These are phyloP conservation scores for Diachrysia chrysitis DNA, from an alignment of 2,888 invertebrate genomes.

Conservation along the genomic window DNA sequence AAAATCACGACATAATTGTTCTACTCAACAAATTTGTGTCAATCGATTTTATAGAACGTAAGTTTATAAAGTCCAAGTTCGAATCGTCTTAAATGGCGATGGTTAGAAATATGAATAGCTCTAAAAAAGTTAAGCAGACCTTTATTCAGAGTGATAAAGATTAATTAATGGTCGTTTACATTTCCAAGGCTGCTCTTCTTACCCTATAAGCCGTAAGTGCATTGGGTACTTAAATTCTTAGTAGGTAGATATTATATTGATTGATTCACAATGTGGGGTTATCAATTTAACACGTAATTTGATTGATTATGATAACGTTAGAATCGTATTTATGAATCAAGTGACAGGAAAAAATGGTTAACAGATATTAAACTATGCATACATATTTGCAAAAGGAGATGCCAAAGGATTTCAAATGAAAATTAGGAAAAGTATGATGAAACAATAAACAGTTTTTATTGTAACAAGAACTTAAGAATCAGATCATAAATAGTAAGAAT, in stretches of 20 bases:
- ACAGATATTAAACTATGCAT: too few relatives aligned
- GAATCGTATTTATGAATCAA: neutral
- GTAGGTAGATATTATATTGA: neutral
- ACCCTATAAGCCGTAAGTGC: neutral
- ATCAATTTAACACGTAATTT: neutral
- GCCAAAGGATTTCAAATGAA: too few relatives aligned
- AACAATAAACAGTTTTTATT: too few relatives aligned
- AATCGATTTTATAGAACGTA: conserved; percentile 2
- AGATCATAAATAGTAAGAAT: neutral
- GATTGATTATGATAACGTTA: neutral
- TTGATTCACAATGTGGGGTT: neutral
- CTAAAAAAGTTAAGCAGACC: neutral
- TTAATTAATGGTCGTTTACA: neutral
- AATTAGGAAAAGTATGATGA: too few relatives aligned
- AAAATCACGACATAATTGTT: neutral
- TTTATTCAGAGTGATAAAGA: neutral
- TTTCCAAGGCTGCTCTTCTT: neutral
- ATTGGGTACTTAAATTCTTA: neutral
- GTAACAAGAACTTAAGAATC: too few relatives aligned
- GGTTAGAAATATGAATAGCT: too few relatives aligned
- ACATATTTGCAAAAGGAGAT: too few relatives aligned
- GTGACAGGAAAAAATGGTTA: too few relatives aligned
- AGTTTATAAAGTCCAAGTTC: conserved; percentile 8
- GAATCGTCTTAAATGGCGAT: conserved; percentile 31
- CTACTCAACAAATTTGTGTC: neutral